phyloP scores from a whole-genome alignment of 2,888 invertebrate genomes.

The Nomada hirtipes region DNA sequence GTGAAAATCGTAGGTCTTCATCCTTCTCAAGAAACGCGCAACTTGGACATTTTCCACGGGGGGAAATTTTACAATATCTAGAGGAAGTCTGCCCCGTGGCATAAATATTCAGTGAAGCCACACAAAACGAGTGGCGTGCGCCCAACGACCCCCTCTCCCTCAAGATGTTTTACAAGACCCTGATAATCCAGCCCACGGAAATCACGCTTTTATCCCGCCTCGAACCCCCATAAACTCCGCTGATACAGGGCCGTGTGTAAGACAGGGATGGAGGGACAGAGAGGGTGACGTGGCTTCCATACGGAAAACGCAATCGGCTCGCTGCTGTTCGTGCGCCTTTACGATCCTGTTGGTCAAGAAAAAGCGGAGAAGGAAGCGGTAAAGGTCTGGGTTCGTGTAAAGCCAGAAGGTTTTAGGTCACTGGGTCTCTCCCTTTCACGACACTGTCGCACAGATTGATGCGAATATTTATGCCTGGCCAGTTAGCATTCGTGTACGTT shows the following conservation, averaged over 20 bases:
- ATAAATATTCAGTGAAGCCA: conserved; percentile 18
- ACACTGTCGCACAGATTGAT: conserved; percentile 57
- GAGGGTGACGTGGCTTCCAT: too few species aligned
- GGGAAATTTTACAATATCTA: too few species aligned
- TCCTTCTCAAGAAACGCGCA: too few species aligned
- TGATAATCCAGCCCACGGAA: conserved; percentile 21
- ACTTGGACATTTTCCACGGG: too few species aligned
- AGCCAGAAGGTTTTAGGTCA: conserved; percentile 72
- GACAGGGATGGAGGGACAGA: too few species aligned
- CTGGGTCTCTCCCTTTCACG: conserved; percentile 70
- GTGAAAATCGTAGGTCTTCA: too few species aligned
- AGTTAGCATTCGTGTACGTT: conserved; percentile 17
- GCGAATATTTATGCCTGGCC: conserved; percentile 72
- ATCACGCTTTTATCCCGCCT: conserved; percentile 14
- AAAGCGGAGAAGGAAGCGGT: background rate
- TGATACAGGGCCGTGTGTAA: too few species aligned
- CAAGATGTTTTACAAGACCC: conserved; percentile 30
- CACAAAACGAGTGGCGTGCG: background rate
- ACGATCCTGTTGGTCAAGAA: background rate
- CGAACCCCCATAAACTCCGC: conserved; percentile 25
- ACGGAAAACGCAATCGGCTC: conserved; percentile 33
- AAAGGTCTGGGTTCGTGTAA: conserved; percentile 15
- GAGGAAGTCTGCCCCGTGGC: too few species aligned
- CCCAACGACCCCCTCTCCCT: conserved; percentile 2
- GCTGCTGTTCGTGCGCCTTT: conserved; percentile 33